These are phyloP conservation scores for Notodonta dromedarius DNA, from an alignment of 2,888 invertebrate genomes.

Conservation along the genomic window DNA sequence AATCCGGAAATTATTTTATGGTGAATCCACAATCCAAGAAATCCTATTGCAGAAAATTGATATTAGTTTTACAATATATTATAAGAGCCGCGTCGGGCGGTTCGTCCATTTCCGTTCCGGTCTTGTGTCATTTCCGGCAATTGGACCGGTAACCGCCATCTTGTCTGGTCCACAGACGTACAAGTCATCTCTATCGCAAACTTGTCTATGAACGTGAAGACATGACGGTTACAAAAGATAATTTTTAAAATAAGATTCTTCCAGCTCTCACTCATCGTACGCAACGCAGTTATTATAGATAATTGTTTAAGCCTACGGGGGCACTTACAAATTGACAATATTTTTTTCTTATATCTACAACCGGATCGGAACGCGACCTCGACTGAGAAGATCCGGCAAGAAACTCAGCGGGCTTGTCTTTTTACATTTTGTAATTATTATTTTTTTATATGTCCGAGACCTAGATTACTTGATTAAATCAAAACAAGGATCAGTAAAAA, in stretches of 20 bases:
- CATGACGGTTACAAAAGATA: neutral
- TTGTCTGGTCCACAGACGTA: neutral
- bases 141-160: slow-evolving; percentile 2
- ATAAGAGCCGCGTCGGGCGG: neutral
- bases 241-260: neutral
- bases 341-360: too few species aligned
- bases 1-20: too few species aligned
- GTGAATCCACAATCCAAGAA: neutral
- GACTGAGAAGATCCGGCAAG: too few species aligned
- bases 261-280: too few species aligned
- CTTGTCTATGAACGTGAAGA: neutral
- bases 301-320: too few species aligned
- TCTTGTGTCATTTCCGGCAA: slow-evolving; percentile 6
- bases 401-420: too few species aligned
- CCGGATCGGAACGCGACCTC: too few species aligned
- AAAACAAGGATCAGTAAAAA: slow-evolving; percentile 34
- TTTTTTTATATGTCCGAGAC: too few species aligned
- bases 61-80: slow-evolving; percentile 7
- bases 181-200: neutral
- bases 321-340: too few species aligned
- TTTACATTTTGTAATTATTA: too few species aligned
- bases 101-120: slow-evolving; percentile 4
- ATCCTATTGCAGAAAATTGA: slow-evolving; percentile 2
- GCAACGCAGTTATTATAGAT: too few species aligned
- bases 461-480: slow-evolving; percentile 53